A percentile compares a stretch with the other conserved stretches of the same genome.
phyloP scores from a whole-genome alignment of 2,797 vertebrate genomes.

The Hybognathus amarus region DNA sequence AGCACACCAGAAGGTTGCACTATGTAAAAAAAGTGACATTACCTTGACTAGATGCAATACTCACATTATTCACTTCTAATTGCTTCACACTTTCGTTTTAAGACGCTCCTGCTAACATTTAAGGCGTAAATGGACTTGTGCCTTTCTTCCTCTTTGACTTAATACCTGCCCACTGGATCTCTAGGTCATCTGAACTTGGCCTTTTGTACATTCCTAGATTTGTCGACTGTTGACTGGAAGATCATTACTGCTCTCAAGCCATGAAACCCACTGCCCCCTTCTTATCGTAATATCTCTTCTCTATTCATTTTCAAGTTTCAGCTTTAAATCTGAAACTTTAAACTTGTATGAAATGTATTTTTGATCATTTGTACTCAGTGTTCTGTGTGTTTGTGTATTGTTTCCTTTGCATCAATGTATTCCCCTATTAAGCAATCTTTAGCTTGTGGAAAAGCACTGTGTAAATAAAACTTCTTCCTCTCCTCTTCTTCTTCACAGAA shows the following conservation, averaged over 20 bases:
- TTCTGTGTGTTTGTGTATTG: background rate
- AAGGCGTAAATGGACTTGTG: background rate
- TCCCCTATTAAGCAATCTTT: background rate
- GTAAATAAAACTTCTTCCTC: background rate
- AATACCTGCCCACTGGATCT: background rate
- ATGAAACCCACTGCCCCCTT: background rate
- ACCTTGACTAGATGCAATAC: background rate
- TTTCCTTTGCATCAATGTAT: background rate
- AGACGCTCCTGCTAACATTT: background rate
- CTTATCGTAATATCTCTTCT: background rate
- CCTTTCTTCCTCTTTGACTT: background rate
- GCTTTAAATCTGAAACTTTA: background rate
- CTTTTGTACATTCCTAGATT: background rate
- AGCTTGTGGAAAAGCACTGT: background rate
- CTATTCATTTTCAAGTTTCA: background rate
- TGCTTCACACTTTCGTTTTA: background rate
- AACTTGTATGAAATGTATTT: background rate
- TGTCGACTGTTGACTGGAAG: background rate
- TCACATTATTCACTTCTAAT: background rate
- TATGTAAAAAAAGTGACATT: background rate
- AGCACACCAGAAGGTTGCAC: background rate
- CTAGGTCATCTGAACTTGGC: background rate
- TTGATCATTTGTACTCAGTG: background rate
- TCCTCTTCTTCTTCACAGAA: slow-evolving; percentile 60
- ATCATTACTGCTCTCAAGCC: background rate